These are phyloP conservation scores for Rotaria socialis DNA, from an alignment of 2,888 invertebrate genomes.

Conservation along the genomic window DNA sequence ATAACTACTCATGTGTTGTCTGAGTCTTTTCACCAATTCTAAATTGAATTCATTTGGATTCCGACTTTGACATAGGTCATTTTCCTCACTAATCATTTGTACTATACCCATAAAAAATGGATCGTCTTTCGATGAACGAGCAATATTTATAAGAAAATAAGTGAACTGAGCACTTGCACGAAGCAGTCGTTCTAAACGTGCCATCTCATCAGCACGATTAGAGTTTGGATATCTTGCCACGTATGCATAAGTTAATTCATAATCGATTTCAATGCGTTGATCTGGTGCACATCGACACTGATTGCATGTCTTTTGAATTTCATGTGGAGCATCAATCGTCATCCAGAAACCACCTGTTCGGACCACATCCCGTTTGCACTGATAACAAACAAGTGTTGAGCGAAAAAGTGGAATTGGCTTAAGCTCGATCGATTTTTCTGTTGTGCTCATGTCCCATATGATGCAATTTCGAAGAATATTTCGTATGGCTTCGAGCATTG, in stretches of 20 bases:
- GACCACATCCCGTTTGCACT: background rate
- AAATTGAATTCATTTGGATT: no score
- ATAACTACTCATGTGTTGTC: no score
- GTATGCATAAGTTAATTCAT: background rate
- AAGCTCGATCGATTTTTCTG: background rate
- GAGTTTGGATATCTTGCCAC: no score
- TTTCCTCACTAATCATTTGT: no score
- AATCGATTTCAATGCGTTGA: background rate
- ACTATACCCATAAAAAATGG: background rate
- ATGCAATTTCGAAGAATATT: background rate
- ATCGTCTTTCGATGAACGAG: background rate
- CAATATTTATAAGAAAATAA: background rate
- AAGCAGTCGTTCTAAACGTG: background rate
- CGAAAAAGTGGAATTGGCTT: background rate
- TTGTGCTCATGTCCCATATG: background rate
- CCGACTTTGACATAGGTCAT: no score
- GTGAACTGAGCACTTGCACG: background rate
- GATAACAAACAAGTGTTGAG: background rate
- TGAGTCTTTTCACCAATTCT: no score
- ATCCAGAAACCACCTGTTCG: background rate
- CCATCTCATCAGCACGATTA: background rate
- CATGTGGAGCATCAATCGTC: background rate
- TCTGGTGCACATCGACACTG: background rate
- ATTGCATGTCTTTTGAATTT: background rate
- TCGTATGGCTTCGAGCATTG: background rate